Evolutionary conservation across 2,888 invertebrate species (phyloP).

Genomic region (Lampropteryx suffumata): DNA sequence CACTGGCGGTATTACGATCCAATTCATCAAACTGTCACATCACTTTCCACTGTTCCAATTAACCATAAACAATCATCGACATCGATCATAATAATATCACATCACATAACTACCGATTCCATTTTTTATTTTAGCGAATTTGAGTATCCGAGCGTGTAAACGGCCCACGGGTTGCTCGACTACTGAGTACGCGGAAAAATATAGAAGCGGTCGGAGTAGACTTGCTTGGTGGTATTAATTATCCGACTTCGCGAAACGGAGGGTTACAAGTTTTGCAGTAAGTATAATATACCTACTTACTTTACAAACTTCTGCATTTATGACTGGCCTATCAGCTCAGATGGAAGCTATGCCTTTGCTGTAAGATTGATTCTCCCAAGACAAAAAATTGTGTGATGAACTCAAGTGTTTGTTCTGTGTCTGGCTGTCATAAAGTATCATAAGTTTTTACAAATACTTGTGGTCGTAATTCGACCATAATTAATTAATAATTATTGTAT

Average conservation of each 20-base stretch:
- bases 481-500: too few relatives aligned
- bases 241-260: slow-evolving; percentile 16
- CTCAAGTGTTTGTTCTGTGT: too few relatives aligned
- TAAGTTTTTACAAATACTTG: too few relatives aligned
- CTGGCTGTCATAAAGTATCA: too few relatives aligned
- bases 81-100: slow-evolving; percentile 34
- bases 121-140: slow-evolving; percentile 39
- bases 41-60: slow-evolving; percentile 44
- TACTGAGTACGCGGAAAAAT: slow-evolving; percentile 58
- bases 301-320: too few relatives aligned
- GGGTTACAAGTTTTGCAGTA: slow-evolving; percentile 4
- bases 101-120: slow-evolving; percentile 36
- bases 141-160: slow-evolving; percentile 59
- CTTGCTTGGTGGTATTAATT: slow-evolving; percentile 27
- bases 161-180: slow-evolving; percentile 60
- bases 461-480: too few relatives aligned
- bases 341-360: too few relatives aligned
- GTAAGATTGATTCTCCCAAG: too few relatives aligned
- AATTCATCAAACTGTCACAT: slow-evolving; percentile 38
- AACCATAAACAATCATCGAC: slow-evolving; percentile 40
- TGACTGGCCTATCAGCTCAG: too few relatives aligned
- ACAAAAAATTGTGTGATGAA: too few relatives aligned
- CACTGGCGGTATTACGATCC: slow-evolving; percentile 39
- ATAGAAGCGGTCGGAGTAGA: slow-evolving; percentile 46
- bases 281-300: background rate